These are phyloP conservation scores for Platycnemis pennipes DNA, from an alignment of 2,888 invertebrate genomes.

Conservation along the genomic window DNA sequence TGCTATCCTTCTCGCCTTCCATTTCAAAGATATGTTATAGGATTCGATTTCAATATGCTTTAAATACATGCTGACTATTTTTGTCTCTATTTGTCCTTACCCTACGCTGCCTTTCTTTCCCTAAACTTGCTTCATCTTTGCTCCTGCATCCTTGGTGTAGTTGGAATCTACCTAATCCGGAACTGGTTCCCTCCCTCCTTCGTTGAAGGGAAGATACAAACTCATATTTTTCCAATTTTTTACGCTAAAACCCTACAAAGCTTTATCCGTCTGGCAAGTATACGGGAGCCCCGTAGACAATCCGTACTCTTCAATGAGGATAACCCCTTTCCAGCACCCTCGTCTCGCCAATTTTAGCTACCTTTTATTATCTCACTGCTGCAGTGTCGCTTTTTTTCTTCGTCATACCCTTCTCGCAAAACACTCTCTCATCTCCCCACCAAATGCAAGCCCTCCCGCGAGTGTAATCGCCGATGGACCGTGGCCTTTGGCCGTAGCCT, in stretches of 20 bases:
- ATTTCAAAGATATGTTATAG: too few species aligned
- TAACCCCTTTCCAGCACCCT: neutral
- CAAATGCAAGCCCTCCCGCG: neutral
- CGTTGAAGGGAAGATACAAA: neutral
- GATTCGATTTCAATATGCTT: too few species aligned
- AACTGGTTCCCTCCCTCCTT: neutral
- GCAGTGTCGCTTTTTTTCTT: neutral
- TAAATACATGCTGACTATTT: too few species aligned
- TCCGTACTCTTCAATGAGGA: neutral
- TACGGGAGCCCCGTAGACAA: neutral
- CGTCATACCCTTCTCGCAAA: neutral
- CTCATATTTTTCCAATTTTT: neutral
- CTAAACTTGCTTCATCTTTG: neutral
- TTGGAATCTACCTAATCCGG: neutral
- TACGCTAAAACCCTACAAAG: neutral
- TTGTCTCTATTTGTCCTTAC: too few species aligned
- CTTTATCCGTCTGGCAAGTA: neutral
- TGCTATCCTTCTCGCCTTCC: too few species aligned
- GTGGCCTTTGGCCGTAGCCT: too few species aligned
- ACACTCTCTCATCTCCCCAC: neutral
- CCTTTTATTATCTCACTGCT: neutral
- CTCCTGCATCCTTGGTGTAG: neutral
- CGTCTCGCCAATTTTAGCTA: neutral
- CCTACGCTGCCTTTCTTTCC: neutral
- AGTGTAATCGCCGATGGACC: too few species aligned